Conservation (phyloP, 37 sponge, comb jelly and placozoan species). For the Lycopodina hypogea region DNA sequence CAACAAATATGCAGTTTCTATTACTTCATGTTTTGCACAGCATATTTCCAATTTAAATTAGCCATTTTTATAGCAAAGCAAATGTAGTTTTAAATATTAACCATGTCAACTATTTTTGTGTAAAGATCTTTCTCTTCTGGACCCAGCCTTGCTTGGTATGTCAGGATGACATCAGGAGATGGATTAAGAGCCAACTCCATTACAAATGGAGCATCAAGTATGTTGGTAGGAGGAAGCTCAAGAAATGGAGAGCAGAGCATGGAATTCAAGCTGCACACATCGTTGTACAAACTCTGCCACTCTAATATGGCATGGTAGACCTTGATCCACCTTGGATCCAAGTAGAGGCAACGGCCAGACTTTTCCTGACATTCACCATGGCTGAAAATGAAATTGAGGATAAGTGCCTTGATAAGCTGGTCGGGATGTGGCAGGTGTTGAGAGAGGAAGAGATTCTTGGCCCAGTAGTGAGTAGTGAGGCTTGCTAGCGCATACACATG, state of each 20-base stretch:
- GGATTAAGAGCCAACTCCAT: no score
- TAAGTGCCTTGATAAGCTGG: neutral
- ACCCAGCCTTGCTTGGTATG: neutral
- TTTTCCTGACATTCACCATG: neutral
- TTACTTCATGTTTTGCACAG: no score
- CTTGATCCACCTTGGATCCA: conserved; percentile 1
- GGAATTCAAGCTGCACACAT: neutral
- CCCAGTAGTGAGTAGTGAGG: neutral
- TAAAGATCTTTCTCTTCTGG: neutral
- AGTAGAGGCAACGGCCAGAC: neutral
- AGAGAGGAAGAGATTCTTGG: neutral
- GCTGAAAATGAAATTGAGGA: neutral
- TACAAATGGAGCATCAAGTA: no score
- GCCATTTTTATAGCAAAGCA: no score
- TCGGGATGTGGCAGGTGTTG: neutral
- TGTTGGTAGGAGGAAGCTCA: no score
- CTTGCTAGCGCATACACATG: neutral
- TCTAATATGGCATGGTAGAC: conserved; percentile 1
- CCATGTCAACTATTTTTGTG: neutral
- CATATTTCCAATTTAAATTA: no score
- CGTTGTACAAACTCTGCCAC: conserved; percentile 11
- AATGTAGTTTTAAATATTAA: neutral
- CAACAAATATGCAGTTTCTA: no score
- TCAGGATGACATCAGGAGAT: no score
- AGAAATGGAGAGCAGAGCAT: neutral